Conservation (phyloP, 2,113 vertebrate genomes). For the Podocnemis expansa region DNA sequence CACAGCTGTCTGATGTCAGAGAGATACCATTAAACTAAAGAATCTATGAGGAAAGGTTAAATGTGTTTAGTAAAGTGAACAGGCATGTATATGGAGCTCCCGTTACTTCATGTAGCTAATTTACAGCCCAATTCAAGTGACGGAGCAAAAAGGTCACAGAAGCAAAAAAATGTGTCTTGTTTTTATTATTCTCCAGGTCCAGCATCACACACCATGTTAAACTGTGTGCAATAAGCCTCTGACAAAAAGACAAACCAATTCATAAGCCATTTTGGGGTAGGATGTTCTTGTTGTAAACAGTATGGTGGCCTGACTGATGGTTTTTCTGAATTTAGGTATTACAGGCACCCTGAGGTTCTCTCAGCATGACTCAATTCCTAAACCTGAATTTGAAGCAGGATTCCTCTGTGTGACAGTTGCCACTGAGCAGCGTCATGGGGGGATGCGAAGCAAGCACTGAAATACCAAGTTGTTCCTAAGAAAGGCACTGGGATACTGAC, state of each 20-base stretch:
- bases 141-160: slow-evolving; percentile 42
- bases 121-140: slow-evolving; percentile 2
- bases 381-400: slow-evolving; percentile 45
- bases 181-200: slow-evolving; percentile 54
- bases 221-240: slow-evolving; percentile 1
- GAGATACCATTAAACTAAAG: neutral
- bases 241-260: slow-evolving; percentile 17
- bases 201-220: neutral
- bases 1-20: neutral
- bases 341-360: slow-evolving; percentile 10
- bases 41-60: slow-evolving; percentile 28
- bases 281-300: neutral
- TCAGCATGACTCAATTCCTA: neutral
- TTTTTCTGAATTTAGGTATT: slow-evolving; percentile 8
- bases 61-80: neutral
- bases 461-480: neutral
- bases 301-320: slow-evolving; percentile 17
- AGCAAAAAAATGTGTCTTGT: slow-evolving; percentile 44
- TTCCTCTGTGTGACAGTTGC: neutral
- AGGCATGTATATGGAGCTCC: slow-evolving; percentile 5
- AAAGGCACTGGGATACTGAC: neutral
- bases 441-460: neutral
- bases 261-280: neutral
- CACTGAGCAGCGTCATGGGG: neutral
- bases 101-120: slow-evolving; percentile 24